Conservation (phyloP, 1,140 invertebrate species). For the Ceratina calcarata region DNA sequence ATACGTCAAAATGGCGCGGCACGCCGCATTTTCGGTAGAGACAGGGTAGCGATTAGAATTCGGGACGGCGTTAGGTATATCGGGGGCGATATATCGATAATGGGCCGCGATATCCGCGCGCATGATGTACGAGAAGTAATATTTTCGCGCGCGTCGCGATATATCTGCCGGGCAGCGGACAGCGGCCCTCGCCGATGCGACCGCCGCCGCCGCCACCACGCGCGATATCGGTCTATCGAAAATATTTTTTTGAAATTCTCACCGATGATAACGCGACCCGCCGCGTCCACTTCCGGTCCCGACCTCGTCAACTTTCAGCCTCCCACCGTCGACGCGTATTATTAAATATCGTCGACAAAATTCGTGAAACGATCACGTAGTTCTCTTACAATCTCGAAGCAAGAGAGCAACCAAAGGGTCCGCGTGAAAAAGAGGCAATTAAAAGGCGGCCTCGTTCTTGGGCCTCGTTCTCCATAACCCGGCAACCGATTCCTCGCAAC, state of each 20-base stretch:
- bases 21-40: conserved; percentile 25
- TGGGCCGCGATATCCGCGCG: conserved; percentile 59
- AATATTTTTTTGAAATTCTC: conserved; percentile 60
- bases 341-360: conserved; percentile 17
- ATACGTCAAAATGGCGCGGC: conserved; percentile 15
- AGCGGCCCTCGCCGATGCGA: conserved; percentile 54
- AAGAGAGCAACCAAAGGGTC: neutral
- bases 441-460: conserved; percentile 1
- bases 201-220: conserved; percentile 16
- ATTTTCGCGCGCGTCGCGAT: conserved; percentile 64
- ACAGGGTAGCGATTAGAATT: conserved; percentile 55
- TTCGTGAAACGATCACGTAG: neutral
- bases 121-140: conserved; percentile 70
- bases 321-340: conserved; percentile 23
- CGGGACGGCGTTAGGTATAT: conserved; percentile 54
- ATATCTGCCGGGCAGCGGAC: conserved; percentile 64
- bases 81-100: conserved; percentile 53
- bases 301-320: conserved; percentile 9
- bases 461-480: conserved; percentile 29
- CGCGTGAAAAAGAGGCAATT: conserved; percentile 26
- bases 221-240: conserved; percentile 61
- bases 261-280: conserved; percentile 33
- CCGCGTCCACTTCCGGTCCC: neutral
- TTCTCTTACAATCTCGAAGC: neutral
- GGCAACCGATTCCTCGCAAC: conserved; percentile 36